Evolutionary conservation across 1,140 invertebrate species (phyloP), one percentile per base, ranked within the genome.

Genomic region (Procambarus clarkii): DNA sequence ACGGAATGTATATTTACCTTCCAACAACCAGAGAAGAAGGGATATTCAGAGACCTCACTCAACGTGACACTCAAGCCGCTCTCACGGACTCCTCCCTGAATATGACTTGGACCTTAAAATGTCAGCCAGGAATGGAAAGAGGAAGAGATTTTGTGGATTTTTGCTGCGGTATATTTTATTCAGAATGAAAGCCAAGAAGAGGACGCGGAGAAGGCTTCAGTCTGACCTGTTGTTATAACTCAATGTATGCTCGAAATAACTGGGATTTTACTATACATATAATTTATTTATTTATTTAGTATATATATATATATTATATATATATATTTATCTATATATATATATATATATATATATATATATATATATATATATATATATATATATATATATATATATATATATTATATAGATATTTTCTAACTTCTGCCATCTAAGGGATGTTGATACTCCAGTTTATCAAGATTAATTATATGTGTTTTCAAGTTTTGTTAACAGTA

Each of bases 1-100:
- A 74, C 4, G 69, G 69, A 74, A 34, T 24, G 69, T 74, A 74
- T 74, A 74, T 74, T 74, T 74, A 74, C 69, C 11, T 74, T 74
- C 11, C 11, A 74, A 21, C 0, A 74, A 24, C 21, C 69, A 1
- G 69, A 34, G n/a, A 74, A 74, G 69, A 74, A 74, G 69, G 69
- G n/a, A 24, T 74, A 74, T 74, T 74, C 69, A 74, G 69, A 0
- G n/a, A 24, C 69, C 69, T 50, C 77, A 48, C 77, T 50, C 77
- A 18, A 18, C 2, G 0, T 24, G 45, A 7, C 77, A 44, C 77
- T 50, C 18, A 46, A 46, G 45, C 77, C 18, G 45, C 77, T 79
- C 45, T 79, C 15, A 79, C 2, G 11, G 77, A 18, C 77, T 21
- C 77, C 24, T 79, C 48, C 45, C 45, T 50, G n/a, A 74, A 74